Percentiles rank a stretch among this genome's conserved stretches.
Conservation (phyloP, 1,140 invertebrate genomes). For the Metopolophium dirhodum region DNA sequence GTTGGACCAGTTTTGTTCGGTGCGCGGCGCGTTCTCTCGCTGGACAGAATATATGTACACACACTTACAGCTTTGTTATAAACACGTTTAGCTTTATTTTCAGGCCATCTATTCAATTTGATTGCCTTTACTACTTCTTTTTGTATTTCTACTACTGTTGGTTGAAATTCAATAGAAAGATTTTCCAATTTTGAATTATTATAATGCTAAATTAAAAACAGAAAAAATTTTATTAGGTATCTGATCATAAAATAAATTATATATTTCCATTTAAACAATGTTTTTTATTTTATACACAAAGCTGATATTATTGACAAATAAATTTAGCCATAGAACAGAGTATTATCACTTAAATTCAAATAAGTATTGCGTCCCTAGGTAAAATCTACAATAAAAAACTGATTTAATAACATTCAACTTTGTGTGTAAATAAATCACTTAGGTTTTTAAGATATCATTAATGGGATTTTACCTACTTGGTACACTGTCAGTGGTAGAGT, state of each 20-base stretch:
- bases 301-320: background rate
- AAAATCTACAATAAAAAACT: background rate
- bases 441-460: background rate
- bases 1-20: no score
- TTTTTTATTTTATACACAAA: background rate
- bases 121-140: slow-evolving; percentile 7
- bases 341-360: background rate
- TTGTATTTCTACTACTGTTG: slow-evolving; percentile 47
- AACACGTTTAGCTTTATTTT: slow-evolving; percentile 55
- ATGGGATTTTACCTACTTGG: slow-evolving; percentile 64
- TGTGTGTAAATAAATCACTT: background rate
- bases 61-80: slow-evolving; percentile 52
- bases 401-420: background rate
- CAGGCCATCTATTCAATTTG: slow-evolving; percentile 52
- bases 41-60: background rate
- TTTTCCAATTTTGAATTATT: slow-evolving; percentile 47
- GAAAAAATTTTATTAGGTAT: background rate
- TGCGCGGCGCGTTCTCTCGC: no score
- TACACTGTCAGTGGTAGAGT: slow-evolving; percentile 80
- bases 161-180: slow-evolving; percentile 50
- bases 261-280: background rate
- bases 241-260: background rate
- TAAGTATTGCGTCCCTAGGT: background rate
- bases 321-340: background rate
- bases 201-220: background rate